A percentile compares a stretch with the other conserved stretches of the same genome.
phyloP scores from a whole-genome alignment of 2,797 vertebrate genomes.

The Siniperca undulata region DNA sequence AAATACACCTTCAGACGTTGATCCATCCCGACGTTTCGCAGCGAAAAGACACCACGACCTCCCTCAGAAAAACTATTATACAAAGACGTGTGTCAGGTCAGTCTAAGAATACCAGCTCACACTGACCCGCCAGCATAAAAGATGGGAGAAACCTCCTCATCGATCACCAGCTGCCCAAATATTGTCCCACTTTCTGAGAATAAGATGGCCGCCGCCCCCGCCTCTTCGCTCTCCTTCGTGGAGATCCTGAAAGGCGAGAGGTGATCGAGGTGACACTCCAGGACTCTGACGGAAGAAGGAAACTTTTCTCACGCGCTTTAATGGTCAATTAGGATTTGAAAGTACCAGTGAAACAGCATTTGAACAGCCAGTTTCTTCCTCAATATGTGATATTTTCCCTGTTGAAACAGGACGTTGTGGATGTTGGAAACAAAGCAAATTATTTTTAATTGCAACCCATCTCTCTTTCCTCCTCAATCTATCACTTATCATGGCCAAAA shows the following conservation, averaged over 20 bases:
- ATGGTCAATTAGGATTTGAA: too few species aligned
- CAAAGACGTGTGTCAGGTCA: slow-evolving; percentile 41
- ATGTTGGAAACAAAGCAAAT: background rate
- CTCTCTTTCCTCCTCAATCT: too few species aligned
- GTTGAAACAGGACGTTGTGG: background rate
- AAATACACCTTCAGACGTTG: slow-evolving; percentile 29
- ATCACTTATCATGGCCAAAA: too few species aligned
- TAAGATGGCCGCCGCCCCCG: background rate
- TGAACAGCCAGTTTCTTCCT: too few species aligned
- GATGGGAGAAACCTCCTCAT: slow-evolving; percentile 54
- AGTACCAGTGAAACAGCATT: background rate
- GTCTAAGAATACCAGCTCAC: slow-evolving; percentile 67
- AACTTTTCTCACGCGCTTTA: background rate
- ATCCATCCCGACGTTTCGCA: slow-evolving; percentile 22
- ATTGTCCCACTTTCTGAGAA: slow-evolving; percentile 50
- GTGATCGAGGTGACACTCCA: slow-evolving; percentile 20
- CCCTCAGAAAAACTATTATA: slow-evolving; percentile 32
- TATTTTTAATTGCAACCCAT: background rate
- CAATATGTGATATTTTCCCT: background rate
- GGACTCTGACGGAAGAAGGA: background rate
- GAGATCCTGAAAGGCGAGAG: background rate
- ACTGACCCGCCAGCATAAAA: slow-evolving; percentile 23
- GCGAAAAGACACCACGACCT: slow-evolving; percentile 45
- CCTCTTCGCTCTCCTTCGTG: background rate
- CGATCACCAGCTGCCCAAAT: slow-evolving; percentile 53